Evolutionary conservation across 1,140 invertebrate genomes (phyloP).

Genomic region (Lycorma delicatula): DNA sequence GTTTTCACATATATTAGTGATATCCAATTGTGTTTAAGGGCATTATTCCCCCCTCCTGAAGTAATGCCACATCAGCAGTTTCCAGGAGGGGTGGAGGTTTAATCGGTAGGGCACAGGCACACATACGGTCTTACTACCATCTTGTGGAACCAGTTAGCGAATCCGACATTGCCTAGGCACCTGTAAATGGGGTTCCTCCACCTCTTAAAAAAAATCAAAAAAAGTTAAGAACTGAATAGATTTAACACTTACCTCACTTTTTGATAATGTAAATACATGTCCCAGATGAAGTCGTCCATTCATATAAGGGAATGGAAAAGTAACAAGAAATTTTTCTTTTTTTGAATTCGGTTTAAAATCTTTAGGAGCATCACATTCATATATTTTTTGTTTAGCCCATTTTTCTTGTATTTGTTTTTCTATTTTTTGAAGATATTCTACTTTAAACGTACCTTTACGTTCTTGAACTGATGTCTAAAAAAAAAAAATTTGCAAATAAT

Average conservation of each 20-base stretch:
- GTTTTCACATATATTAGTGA: too few species aligned
- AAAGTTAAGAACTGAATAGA: slow-evolving; percentile 10
- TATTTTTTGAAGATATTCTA: slow-evolving; percentile 81
- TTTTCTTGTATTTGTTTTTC: slow-evolving; percentile 72
- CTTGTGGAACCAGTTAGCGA: too few species aligned
- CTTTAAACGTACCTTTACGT: slow-evolving; percentile 87
- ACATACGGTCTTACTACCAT: too few species aligned
- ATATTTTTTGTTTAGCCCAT: slow-evolving; percentile 72
- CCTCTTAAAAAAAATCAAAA: too few species aligned
- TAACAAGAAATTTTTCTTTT: slow-evolving; percentile 84
- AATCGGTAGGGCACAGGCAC: too few species aligned
- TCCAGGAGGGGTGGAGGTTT: too few species aligned
- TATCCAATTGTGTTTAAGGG: too few species aligned
- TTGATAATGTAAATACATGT: slow-evolving; percentile 94
- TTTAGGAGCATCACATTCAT: slow-evolving; percentile 69
- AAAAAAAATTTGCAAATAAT: too few species aligned
- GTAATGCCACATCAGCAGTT: too few species aligned
- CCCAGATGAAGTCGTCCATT: slow-evolving; percentile 97
- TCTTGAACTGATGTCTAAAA: slow-evolving; percentile 40
- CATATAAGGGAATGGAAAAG: slow-evolving; percentile 99
- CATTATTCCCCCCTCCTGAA: too few species aligned
- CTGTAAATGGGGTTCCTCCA: too few species aligned
- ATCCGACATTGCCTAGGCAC: too few species aligned
- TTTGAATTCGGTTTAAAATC: slow-evolving; percentile 37
- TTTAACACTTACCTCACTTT: slow-evolving; percentile 66